Base-by-base conservation (phyloP, 2,797 vertebrate species). In the Mus caroli region DNA sequence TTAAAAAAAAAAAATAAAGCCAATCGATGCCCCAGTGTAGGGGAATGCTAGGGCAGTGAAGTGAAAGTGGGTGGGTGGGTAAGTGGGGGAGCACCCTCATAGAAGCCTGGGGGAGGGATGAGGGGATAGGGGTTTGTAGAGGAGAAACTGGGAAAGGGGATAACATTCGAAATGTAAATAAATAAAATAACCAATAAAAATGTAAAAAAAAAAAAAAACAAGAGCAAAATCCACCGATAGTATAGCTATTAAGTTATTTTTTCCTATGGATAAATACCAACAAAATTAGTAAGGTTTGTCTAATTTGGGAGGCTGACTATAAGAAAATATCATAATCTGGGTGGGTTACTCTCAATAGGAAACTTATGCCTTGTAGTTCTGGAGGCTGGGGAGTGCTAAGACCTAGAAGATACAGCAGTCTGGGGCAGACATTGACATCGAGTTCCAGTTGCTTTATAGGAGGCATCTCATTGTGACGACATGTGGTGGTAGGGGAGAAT, bases 231-330 rank as follows among this genome's bases (percentile, higher is more conserved):
- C 13, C 22, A 24, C 90, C 80, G 34, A 11, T 50, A 85, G 54
- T 76, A 76, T 0, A 94, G 50, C 22, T 62, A 50, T 80, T 78
- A 54, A 8, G 77, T 86, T 54, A 88, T 67, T 96, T 93, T 92
- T 93, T 43, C 82, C 60, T 91, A 78, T 40, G n/a, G 88, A 95
- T 86, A 88, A 91, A 75, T 62, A 43, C 75, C 86, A 85, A 82
- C 31, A 90, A 86, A 78, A 94, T 89, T 31, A 64, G 67, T 62
- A 56, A 90, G 28, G 43, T 75, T 46, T 87, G 24, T 90, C 19
- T 31, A 20, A 54, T 76, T 85, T 67, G 31, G 43, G 2, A 12
- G 52, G 62, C 12, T 78, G 28, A 46, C 71, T 64, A 24, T 31
- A 91, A 88, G 52, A 88, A 94, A 77, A 60, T 88, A 69, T 28